Evolutionary conservation across 1,140 invertebrate species (phyloP), one percentile per base, ranked within the genome.

Genomic region (Euschistus heros): DNA sequence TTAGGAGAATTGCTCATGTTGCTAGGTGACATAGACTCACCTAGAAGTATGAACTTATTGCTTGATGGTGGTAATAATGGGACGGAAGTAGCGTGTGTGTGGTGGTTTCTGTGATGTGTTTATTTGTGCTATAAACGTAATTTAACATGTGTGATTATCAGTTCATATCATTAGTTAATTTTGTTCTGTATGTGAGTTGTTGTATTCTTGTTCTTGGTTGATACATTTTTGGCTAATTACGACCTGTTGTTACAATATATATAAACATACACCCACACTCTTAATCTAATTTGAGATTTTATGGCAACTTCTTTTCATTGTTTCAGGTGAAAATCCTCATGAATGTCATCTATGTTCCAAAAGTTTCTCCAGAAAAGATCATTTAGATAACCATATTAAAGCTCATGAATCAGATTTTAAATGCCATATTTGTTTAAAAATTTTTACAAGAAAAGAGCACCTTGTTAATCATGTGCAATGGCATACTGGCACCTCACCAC

Each of bases 401-500:
- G 89, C 75, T 88, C 78, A 82, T 57, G 87, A 70, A 66, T 64
- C 22, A 66, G 88, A 87, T 18, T 87, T 89, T 75, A 83, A 87
- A 55, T 91, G 88, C 73, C 86, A 89, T 75, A 89, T 88, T 74
- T 90, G 87, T 74, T 86, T 86, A 46, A 90, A 90, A 76, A 88
- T 87, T 24, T 90, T 90, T 76, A 89, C 87, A 8, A 79, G 88
- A 68, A 89, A 90, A 76, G 87, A 90, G 74, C 88, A 91, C 67
- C 80, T 91, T 69, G 86, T 88, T 69, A 87, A 90, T 73, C 86
- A 88, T 74, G 80, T 84, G 68, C 78, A 81, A 68, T 76, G 81
- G 77, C 85, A 90, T 74, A 91, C 88, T 67, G 87, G 86, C 69
- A 88, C 91, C 75, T 89, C 87, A 65, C 86, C 87, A 47, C 89